Evolutionary conservation across 1,140 invertebrate genomes (phyloP).

Genomic region (Danaus plexippus): DNA sequence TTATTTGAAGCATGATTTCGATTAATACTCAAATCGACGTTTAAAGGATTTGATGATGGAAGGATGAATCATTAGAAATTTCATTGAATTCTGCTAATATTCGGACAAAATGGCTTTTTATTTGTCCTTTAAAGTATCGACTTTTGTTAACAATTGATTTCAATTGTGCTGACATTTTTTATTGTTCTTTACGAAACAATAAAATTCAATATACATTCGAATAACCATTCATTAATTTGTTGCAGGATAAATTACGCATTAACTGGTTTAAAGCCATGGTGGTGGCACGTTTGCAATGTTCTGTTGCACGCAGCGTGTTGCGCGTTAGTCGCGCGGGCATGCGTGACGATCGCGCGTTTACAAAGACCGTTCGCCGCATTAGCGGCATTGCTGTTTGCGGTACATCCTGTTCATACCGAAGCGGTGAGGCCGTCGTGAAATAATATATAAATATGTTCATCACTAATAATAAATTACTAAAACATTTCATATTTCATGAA

Average conservation of each 20-base stretch:
- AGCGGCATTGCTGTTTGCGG: conserved; percentile 85
- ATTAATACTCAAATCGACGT: no score
- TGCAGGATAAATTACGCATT: conserved; percentile 82
- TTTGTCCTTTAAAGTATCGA: no score
- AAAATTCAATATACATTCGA: background rate
- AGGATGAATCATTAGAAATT: no score
- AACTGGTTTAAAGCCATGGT: conserved; percentile 78
- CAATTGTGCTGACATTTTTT: background rate
- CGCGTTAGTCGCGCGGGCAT: conserved; percentile 80
- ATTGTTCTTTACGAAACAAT: background rate
- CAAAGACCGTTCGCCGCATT: conserved; percentile 78
- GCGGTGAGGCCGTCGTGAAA: conserved; percentile 75
- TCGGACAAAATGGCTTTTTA: no score
- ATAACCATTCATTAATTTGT: conserved; percentile 32
- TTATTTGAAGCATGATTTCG: no score
- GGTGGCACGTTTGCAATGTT: conserved; percentile 86
- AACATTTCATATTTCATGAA: no score
- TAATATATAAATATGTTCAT: conserved; percentile 1
- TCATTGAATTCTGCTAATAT: no score
- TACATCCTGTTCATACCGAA: conserved; percentile 94
- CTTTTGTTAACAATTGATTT: no score
- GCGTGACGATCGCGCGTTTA: conserved; percentile 76
- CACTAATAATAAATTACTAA: no score
- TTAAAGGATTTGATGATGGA: no score
- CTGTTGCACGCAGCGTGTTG: conserved; percentile 80